These are phyloP conservation scores for Idris sp. DNA, from an alignment of 1,140 invertebrate genomes.

Conservation along the genomic window DNA sequence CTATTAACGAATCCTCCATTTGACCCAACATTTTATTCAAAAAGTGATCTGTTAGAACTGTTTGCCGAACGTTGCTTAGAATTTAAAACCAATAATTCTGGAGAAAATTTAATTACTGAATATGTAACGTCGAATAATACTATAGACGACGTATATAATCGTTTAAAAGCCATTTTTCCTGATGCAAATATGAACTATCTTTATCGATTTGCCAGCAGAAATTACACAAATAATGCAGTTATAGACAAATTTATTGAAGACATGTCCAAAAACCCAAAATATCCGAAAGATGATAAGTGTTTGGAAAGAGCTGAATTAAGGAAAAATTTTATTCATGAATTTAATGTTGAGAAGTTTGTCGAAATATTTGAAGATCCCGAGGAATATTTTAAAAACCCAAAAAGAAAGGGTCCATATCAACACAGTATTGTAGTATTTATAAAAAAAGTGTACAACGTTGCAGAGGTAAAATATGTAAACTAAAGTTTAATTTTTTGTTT, in stretches of 20 bases:
- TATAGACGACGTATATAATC: neutral
- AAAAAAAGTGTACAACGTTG: conserved; percentile 6
- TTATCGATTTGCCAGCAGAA: conserved; percentile 3
- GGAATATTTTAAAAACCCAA: conserved; percentile 72
- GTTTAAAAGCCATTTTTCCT: conserved; percentile 28
- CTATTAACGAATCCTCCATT: conserved; percentile 14
- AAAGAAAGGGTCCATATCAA: conserved; percentile 51
- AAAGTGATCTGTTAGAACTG: neutral
- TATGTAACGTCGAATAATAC: neutral
- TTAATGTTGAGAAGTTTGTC: conserved; percentile 76
- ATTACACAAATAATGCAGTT: conserved; percentile 11
- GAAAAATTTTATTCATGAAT: conserved; percentile 66
- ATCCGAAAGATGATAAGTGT: conserved; percentile 21
- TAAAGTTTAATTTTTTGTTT: neutral
- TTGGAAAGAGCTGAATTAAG: conserved; percentile 5
- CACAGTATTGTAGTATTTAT: conserved; percentile 8
- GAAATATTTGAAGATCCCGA: conserved; percentile 77
- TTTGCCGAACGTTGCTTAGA: conserved; percentile 10
- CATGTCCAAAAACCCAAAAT: conserved; percentile 19
- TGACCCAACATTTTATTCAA: neutral
- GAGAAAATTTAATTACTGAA: neutral
- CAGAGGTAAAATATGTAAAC: neutral
- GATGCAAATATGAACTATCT: conserved; percentile 19
- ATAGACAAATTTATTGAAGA: conserved; percentile 37
- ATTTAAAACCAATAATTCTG: neutral